Conservation (phyloP, 2,113 vertebrate genomes). For the Poeciliopsis turrubarensis region DNA sequence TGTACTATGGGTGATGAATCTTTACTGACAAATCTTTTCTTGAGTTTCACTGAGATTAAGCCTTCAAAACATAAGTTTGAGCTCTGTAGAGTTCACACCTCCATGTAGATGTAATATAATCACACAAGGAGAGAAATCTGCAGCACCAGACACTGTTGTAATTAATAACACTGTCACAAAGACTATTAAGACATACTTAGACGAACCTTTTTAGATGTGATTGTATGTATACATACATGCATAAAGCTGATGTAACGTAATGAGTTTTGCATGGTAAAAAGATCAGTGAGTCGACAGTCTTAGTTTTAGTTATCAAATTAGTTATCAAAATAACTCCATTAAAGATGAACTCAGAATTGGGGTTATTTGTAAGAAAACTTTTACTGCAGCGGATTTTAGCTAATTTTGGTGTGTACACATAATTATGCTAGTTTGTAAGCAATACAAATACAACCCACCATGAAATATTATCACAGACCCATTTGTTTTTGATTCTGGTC, state of each 20-base stretch:
- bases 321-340: too few species aligned
- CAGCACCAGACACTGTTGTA: conserved; percentile 14
- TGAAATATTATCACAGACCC: too few species aligned
- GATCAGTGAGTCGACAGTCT: too few species aligned
- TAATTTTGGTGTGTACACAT: too few species aligned
- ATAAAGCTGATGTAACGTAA: conserved; percentile 28
- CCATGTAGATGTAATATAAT: conserved; percentile 52
- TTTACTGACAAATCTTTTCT: not conserved
- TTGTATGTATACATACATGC: conserved; percentile 21
- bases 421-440: too few species aligned
- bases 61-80: conserved; percentile 27
- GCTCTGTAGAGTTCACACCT: conserved; percentile 19
- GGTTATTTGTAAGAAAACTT: too few species aligned
- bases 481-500: too few species aligned
- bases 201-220: conserved; percentile 30
- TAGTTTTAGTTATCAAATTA: too few species aligned
- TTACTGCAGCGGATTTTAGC: too few species aligned
- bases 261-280: too few species aligned
- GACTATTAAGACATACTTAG: conserved; percentile 21
- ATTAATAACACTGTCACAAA: conserved; percentile 39
- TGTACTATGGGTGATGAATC: not conserved
- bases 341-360: too few species aligned
- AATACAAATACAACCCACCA: too few species aligned
- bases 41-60: not conserved
- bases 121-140: conserved; percentile 22